phyloP scores from a whole-genome alignment of 2,113 vertebrate genomes.

The Ochotona princeps region DNA sequence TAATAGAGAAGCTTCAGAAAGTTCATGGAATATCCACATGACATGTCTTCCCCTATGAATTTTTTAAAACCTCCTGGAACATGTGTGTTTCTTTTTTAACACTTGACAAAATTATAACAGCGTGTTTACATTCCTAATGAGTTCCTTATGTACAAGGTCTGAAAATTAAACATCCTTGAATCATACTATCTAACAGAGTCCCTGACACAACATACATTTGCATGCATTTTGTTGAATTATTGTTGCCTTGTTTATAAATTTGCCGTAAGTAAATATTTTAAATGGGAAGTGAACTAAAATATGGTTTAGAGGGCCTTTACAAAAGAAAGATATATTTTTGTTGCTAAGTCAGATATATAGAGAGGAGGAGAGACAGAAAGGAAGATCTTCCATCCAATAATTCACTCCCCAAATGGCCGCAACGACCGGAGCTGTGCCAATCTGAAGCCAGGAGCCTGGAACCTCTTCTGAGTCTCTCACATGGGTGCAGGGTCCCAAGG shows the following conservation, averaged over 20 bases:
- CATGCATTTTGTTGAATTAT: neutral
- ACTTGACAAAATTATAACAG: neutral
- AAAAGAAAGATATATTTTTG: neutral
- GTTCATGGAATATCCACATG: no score
- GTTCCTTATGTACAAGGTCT: neutral
- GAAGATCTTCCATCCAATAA: no score
- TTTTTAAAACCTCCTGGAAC: neutral
- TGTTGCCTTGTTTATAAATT: slow-evolving; percentile 38
- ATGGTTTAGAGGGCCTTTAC: neutral
- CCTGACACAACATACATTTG: neutral
- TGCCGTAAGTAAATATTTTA: slow-evolving; percentile 24
- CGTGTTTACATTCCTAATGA: slow-evolving; percentile 38
- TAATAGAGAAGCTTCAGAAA: no score
- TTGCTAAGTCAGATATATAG: no score
- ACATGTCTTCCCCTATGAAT: no score
- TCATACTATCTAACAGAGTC: neutral
- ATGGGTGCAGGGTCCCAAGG: no score
- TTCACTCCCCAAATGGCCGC: no score
- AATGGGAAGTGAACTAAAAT: slow-evolving; percentile 57
- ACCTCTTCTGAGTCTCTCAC: no score
- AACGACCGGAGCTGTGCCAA: no score
- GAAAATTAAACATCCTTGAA: neutral
- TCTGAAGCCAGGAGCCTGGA: no score
- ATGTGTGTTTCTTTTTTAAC: slow-evolving; percentile 17
- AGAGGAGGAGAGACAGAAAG: no score